Base-by-base conservation (phyloP, 2,113 vertebrate genomes). In the Onychostruthus taczanowskii region DNA sequence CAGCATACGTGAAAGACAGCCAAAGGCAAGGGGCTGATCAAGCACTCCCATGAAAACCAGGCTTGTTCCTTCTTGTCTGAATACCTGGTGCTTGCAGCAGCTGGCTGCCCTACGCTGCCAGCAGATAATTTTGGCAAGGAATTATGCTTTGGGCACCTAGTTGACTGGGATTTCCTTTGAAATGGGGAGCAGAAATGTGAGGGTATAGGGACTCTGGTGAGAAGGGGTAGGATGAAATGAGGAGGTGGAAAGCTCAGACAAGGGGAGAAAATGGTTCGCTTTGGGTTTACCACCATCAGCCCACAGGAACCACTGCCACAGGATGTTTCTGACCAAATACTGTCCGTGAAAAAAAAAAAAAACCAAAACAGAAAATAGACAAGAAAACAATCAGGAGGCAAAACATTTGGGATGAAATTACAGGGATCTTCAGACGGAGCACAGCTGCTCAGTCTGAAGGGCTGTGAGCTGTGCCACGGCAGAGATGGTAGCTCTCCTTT, bases 11-110 rank as follows among this genome's bases (percentile, higher is more conserved):
- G 53, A 77, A 70, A 37, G 30, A 52, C 30, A 95, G 92, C 79
- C 44, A 52, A 86, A 52, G 44, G 64, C 69, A 84, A 95, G 66
- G 58, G 66, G 41, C 77, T 84, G 70, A 95, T 49, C 46, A 35
- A 94, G 76, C 90, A 83, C 31, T 94, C 84, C 89, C 66, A 58
- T 28, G 61, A 89, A 90, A 94, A 84, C 23, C 33, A 68, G 73
- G 83, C 92, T 73, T 93, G 86, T 92, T 91, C 46, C 41, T 93
- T 96, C 93, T 92, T 92, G 93, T 53, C 88, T 43, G 69, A 87
- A 82, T 84, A 52, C n/a, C 46, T 39, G 80, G 49, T 2, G 3
- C 74, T 89, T 21, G 7, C 49, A 84, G 92, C 83, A 93, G 73
- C 73, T 81, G 86, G 58, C 62, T 81, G 80, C 77, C 49, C 56